Percentiles rank a stretch among this genome's conserved stretches.
phyloP scores from a whole-genome alignment of 2,113 vertebrate species.

The Anguilla japonica region DNA sequence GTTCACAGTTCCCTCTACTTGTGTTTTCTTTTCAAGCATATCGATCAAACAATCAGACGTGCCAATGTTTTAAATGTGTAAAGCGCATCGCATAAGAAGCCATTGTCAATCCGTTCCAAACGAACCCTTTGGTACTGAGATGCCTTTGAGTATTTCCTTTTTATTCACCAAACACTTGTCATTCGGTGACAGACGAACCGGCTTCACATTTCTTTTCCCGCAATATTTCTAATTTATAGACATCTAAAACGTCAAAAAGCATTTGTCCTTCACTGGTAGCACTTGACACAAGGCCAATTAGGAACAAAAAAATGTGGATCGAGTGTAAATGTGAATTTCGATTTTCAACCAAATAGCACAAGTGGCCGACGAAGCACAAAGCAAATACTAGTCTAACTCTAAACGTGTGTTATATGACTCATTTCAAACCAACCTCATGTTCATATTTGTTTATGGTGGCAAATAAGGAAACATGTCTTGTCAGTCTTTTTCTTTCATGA shows the following conservation, averaged over 20 bases:
- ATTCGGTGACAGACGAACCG: not conserved
- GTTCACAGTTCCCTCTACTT: not conserved
- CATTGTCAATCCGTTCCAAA: not conserved
- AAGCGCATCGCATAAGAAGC: not conserved
- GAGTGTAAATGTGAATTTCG: not conserved
- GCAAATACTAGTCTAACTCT: no score
- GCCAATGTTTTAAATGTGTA: not conserved
- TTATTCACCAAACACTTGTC: not conserved
- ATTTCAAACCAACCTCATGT: no score
- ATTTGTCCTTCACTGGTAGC: not conserved
- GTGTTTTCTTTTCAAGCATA: slow-evolving; percentile 5
- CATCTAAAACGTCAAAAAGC: not conserved
- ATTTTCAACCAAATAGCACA: not conserved
- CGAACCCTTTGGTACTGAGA: not conserved
- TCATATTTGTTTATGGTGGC: no score
- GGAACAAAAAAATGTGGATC: not conserved
- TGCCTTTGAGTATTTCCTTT: not conserved
- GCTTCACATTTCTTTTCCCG: not conserved
- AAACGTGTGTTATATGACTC: no score
- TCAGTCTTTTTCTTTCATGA: no score
- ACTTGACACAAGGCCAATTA: not conserved
- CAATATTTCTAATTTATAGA: not conserved
- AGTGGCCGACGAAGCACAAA: not conserved
- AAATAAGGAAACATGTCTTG: no score
- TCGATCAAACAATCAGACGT: not conserved